Percentiles rank a stretch among this genome's conserved stretches.
These are phyloP conservation scores for Hydroisotoma schaefferi DNA, from an alignment of 2,888 invertebrate species.

Conservation along the genomic window DNA sequence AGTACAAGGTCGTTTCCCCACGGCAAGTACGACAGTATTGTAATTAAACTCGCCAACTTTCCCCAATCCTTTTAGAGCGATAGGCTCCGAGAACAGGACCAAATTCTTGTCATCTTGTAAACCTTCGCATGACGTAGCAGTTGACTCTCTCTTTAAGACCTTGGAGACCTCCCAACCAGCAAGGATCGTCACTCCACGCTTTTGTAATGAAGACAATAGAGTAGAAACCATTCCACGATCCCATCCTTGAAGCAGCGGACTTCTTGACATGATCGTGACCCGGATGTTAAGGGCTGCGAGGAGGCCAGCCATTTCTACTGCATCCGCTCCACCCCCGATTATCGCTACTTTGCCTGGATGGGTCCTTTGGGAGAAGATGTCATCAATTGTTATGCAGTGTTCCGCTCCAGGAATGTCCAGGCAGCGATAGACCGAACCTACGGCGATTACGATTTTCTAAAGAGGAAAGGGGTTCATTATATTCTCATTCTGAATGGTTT, in stretches of 20 bases:
- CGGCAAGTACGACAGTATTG: conserved; percentile 59
- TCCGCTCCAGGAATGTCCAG: conserved; percentile 54
- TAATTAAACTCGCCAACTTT: conserved; percentile 48
- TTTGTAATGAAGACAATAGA: conserved; percentile 56
- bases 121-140: not conserved
- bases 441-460: conserved; percentile 51
- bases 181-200: conserved; percentile 56
- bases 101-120: not conserved
- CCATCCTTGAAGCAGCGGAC: conserved; percentile 57
- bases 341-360: conserved; percentile 54
- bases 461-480: no score
- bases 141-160: conserved; percentile 42
- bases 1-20: conserved; percentile 60
- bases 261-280: conserved; percentile 56
- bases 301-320: conserved; percentile 60
- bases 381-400: conserved; percentile 58
- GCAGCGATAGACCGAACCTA: conserved; percentile 54
- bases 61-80: not conserved
- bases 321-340: conserved; percentile 61
- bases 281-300: conserved; percentile 54
- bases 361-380: conserved; percentile 56
- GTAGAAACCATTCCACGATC: conserved; percentile 58
- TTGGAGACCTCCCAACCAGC: conserved; percentile 53
- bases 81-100: conserved; percentile 48
- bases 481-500: no score